These are phyloP conservation scores for Nipponacmea schrenckii DNA, from an alignment of 2,888 invertebrate genomes.

Conservation along the genomic window DNA sequence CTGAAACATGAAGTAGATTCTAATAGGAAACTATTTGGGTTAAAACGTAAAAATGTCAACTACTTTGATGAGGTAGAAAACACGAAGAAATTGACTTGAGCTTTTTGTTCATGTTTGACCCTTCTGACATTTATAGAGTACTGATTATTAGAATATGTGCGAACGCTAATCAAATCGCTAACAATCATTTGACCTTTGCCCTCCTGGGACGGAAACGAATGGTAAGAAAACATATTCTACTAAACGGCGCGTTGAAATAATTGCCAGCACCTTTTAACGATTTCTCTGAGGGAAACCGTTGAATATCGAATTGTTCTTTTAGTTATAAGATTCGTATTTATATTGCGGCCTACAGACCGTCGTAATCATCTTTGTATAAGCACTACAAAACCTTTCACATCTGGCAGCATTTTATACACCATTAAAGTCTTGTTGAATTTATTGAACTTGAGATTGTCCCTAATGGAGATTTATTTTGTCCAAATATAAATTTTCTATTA, in stretches of 20 bases:
- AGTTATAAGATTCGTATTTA: neutral
- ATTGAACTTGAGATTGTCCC: too few species aligned
- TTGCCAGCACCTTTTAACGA: conserved; percentile 4
- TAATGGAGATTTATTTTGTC: too few species aligned
- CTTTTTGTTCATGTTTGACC: neutral
- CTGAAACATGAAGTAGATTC: neutral
- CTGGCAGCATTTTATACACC: conserved; percentile 1
- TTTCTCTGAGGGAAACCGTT: neutral
- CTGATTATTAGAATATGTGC: neutral
- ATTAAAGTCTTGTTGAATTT: neutral
- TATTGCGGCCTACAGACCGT: neutral
- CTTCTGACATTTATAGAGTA: neutral
- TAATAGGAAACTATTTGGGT: conserved; percentile 5
- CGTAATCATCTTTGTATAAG: neutral
- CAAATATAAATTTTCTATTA: too few species aligned
- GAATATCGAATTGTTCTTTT: conserved; percentile 2
- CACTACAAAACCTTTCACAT: neutral
- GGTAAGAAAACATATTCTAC: conserved; percentile 5
- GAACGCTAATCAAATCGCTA: conserved; percentile 6
- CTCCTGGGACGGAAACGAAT: conserved; percentile 1
- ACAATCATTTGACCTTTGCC: conserved; percentile 2
- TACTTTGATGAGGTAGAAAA: neutral
- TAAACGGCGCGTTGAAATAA: conserved; percentile 6
- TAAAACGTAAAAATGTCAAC: conserved; percentile 3
- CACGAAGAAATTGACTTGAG: neutral